Evolutionary conservation across 2,888 invertebrate genomes (phyloP).

Genomic region (Metellina segmentata): DNA sequence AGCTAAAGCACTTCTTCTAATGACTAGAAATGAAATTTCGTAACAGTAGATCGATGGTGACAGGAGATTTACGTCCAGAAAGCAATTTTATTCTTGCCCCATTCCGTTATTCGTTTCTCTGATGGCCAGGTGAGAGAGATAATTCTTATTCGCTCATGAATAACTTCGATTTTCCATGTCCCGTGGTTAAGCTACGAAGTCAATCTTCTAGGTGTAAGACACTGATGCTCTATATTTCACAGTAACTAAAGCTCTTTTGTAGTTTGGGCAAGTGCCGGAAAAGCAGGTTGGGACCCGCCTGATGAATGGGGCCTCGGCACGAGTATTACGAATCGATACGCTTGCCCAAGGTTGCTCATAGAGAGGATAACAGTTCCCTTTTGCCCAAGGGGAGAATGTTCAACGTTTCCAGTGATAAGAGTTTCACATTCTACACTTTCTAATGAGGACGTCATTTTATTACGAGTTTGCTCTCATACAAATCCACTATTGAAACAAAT

Average conservation of each 20-base stretch:
- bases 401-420: slow-evolving; percentile 51
- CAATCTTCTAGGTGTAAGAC: slow-evolving; percentile 33
- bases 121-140: slow-evolving; percentile 53
- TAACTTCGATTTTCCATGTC: slow-evolving; percentile 58
- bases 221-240: slow-evolving; percentile 52
- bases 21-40: background rate
- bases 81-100: slow-evolving; percentile 22
- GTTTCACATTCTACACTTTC: background rate
- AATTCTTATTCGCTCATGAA: slow-evolving; percentile 71
- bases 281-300: slow-evolving; percentile 45
- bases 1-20: background rate
- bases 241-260: slow-evolving; percentile 59
- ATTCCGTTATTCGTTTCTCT: slow-evolving; percentile 16
- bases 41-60: slow-evolving; percentile 29
- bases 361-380: slow-evolving; percentile 48
- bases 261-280: slow-evolving; percentile 58
- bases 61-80: slow-evolving; percentile 20
- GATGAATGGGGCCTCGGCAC: slow-evolving; percentile 69
- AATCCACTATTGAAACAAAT: too few species aligned
- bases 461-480: too few species aligned
- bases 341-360: slow-evolving; percentile 41
- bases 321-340: slow-evolving; percentile 73
- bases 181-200: slow-evolving; percentile 29
- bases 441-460: slow-evolving; percentile 2
- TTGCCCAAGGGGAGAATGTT: slow-evolving; percentile 31